Conservation (phyloP, 2,888 invertebrate species). For the Euphydryas editha region DNA sequence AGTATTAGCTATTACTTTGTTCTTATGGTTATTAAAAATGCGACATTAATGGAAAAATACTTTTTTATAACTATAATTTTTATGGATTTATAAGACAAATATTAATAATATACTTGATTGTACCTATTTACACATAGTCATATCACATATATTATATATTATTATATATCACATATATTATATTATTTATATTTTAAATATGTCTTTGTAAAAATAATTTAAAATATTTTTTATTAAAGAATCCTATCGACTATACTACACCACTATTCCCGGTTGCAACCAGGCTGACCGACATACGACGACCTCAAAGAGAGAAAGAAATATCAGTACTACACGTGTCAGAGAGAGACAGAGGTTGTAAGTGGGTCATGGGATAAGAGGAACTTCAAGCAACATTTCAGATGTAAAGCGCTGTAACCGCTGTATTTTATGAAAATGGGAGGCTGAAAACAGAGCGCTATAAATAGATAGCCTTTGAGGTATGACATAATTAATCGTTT, state of each 20-base stretch:
- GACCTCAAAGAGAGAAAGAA: slow-evolving; percentile 68
- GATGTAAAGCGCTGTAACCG: slow-evolving; percentile 65
- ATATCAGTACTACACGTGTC: slow-evolving; percentile 42
- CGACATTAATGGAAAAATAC: too few relatives aligned
- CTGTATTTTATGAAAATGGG: slow-evolving; percentile 56
- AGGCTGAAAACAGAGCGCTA: slow-evolving; percentile 63
- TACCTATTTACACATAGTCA: too few relatives aligned
- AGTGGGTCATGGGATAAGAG: slow-evolving; percentile 80
- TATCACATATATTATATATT: too few relatives aligned
- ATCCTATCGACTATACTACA: slow-evolving; percentile 44
- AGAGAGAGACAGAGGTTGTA: slow-evolving; percentile 57
- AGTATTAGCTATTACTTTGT: too few relatives aligned
- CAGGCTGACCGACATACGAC: slow-evolving; percentile 76
- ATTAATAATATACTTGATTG: too few relatives aligned
- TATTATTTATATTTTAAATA: too few relatives aligned
- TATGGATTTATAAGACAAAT: too few relatives aligned
- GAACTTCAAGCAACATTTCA: slow-evolving; percentile 62
- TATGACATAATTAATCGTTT: slow-evolving; percentile 57
- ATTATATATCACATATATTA: too few relatives aligned
- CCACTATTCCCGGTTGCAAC: slow-evolving; percentile 73
- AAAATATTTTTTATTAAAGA: slow-evolving; percentile 15
- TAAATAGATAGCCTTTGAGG: slow-evolving; percentile 68
- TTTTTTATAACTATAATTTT: too few relatives aligned
- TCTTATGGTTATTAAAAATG: too few relatives aligned
- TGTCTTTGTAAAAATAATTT: too few relatives aligned